Base-by-base conservation (phyloP, 2,888 invertebrate species). In the Xestia ashworthii region DNA sequence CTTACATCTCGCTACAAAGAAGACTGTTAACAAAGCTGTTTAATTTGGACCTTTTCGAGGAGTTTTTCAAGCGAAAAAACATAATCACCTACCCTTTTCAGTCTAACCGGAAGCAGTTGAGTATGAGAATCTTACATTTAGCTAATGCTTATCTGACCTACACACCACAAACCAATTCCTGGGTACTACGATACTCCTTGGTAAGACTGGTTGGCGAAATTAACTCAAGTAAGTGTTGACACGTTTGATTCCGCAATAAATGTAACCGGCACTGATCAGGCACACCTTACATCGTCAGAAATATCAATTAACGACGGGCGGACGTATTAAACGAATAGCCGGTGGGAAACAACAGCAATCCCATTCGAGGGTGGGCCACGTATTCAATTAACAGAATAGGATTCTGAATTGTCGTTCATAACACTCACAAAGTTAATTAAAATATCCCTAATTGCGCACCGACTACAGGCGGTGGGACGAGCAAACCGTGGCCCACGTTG, bases 341-440 rank as follows among this genome's bases (percentile, higher is more conserved):
- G 85, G 89, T 87, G 90, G 76, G 91, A 93, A 93, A 94, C 92
- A 93, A 92, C 87, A 83, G 83, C 90, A 89, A 89, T 90, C 90
- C 89, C 88, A 81, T 84, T 78, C 80, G 84, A 87, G 85, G 87
- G 85, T 88, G 90, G 88, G 89, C 92, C 93, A 93, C 93, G 93
- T 92, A 93, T 94, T 93, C 94, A 95, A 95, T 96, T 95, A 95
- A 93, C 94, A 90, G 89, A 93, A 95, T 93, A 93, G 92, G 92
- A 93, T 93, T 93, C 93, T 89, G 92, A 94, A 95, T 95, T 93
- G 93, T 91, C 92, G 91, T 93, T 93, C 93, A 93, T 93, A 94
- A 93, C 91, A 89, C 91, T 93, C 93, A 93, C 92, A 94, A 93
- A 94, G 93, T 94, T 95, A 95, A 95, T 96, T 94, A 94, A 95